These are phyloP conservation scores for Nannoperca obscura DNA, from an alignment of 2,797 vertebrate species.

Conservation along the genomic window DNA sequence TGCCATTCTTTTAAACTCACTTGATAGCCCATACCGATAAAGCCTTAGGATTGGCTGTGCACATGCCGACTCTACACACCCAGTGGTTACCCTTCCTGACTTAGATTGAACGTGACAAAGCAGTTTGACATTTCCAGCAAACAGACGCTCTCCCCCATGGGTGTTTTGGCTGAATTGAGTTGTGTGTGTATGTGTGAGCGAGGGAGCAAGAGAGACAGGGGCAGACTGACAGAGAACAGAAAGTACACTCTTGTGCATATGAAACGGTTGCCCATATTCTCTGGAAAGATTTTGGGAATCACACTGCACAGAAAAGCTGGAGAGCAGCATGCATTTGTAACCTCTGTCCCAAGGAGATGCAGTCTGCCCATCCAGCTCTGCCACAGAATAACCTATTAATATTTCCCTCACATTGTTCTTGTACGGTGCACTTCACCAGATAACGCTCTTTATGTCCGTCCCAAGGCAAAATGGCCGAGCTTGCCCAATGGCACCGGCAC, in stretches of 20 bases:
- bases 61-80: constrained; percentile 51
- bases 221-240: constrained; percentile 68
- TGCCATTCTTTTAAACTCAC: constrained; percentile 16
- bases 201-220: constrained; percentile 34
- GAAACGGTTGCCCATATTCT: constrained; percentile 55
- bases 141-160: constrained; percentile 78
- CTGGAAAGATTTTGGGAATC: constrained; percentile 62
- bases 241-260: constrained; percentile 61
- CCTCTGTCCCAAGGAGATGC: constrained; percentile 46
- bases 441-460: constrained; percentile 36
- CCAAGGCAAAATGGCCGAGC: constrained; percentile 49
- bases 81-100: constrained; percentile 72
- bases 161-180: constrained; percentile 76
- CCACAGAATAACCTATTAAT: constrained; percentile 47
- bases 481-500: constrained; percentile 46
- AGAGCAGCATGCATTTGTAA: constrained; percentile 40
- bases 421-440: constrained; percentile 46
- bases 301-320: constrained; percentile 37
- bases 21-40: constrained; percentile 16
- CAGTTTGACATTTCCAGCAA: constrained; percentile 88
- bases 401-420: constrained; percentile 19
- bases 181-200: constrained; percentile 39
- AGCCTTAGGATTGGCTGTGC: constrained; percentile 39
- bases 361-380: constrained; percentile 20
- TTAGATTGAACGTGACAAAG: constrained; percentile 84